phyloP scores from a whole-genome alignment of 2,888 invertebrate genomes.

The Pollenia griseotomentosa region DNA sequence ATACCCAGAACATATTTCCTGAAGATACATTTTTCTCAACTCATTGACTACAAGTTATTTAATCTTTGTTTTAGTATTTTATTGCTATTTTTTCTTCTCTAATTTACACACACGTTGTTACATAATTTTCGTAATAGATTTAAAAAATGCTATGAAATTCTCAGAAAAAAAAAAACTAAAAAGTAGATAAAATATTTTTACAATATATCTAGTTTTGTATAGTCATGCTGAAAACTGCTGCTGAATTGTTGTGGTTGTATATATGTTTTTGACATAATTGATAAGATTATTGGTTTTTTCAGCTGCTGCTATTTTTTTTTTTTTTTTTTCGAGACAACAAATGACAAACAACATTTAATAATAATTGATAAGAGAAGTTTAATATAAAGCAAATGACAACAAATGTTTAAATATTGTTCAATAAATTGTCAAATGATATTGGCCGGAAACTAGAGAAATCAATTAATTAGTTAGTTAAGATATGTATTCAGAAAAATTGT shows the following conservation, averaged over 20 bases:
- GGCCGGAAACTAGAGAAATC: conserved; percentile 58
- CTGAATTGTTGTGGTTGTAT: not conserved
- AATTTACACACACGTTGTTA: not conserved
- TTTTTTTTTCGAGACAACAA: not conserved
- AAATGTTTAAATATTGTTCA: conserved; percentile 14
- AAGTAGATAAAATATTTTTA: too few relatives aligned
- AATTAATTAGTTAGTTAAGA: conserved; percentile 29
- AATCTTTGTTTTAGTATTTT: not conserved
- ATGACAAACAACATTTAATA: not conserved
- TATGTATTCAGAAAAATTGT: not conserved
- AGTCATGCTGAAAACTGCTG: not conserved
- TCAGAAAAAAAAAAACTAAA: not conserved
- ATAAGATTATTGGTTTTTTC: conserved; percentile 40
- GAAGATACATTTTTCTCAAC: conserved; percentile 18
- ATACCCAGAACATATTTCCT: conserved; percentile 8
- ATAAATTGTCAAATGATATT: conserved; percentile 32
- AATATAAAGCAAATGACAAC: not conserved
- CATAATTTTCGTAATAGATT: conserved; percentile 30
- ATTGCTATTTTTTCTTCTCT: not conserved
- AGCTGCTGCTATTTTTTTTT: not conserved
- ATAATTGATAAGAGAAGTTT: conserved; percentile 6
- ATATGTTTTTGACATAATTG: not conserved
- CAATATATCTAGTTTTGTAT: not conserved
- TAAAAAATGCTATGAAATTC: conserved; percentile 16
- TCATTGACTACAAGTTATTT: conserved; percentile 49